phyloP scores from a whole-genome alignment of 1,140 invertebrate species.

The Drosophila novamexicana region DNA sequence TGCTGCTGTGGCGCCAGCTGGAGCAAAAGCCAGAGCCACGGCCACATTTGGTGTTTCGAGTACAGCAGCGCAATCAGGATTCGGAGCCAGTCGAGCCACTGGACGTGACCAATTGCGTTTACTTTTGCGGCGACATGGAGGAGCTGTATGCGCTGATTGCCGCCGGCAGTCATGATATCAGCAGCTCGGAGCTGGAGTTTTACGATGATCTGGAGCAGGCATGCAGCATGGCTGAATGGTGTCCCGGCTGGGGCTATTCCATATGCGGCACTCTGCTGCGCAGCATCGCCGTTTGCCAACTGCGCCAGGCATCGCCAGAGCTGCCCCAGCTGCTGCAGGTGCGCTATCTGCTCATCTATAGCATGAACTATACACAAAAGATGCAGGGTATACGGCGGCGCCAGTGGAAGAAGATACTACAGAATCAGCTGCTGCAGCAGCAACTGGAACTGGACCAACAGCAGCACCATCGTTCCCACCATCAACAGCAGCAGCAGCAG shows the following conservation, averaged over 20 bases:
- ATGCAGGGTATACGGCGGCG: constrained; percentile 6
- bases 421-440: background rate
- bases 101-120: background rate
- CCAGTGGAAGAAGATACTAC: constrained; percentile 1
- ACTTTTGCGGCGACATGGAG: constrained; percentile 22
- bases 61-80: background rate
- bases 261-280: constrained; percentile 24
- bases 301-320: background rate
- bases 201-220: constrained; percentile 13
- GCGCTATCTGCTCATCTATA: constrained; percentile 25
- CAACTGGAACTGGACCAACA: background rate
- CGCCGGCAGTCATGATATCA: background rate
- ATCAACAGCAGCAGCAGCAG: background rate
- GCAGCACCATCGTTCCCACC: too few species aligned
- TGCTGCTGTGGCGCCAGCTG: constrained; percentile 14
- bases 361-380: background rate
- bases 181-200: background rate
- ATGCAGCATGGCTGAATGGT: constrained; percentile 6
- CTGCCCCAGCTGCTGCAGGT: background rate
- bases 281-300: constrained; percentile 27
- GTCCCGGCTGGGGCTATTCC: constrained; percentile 22
- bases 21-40: background rate
- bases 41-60: constrained; percentile 11
- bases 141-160: constrained; percentile 11
- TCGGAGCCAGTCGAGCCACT: background rate